phyloP scores from a whole-genome alignment of 2,797 vertebrate genomes.

The Alexandromys oeconomus region DNA sequence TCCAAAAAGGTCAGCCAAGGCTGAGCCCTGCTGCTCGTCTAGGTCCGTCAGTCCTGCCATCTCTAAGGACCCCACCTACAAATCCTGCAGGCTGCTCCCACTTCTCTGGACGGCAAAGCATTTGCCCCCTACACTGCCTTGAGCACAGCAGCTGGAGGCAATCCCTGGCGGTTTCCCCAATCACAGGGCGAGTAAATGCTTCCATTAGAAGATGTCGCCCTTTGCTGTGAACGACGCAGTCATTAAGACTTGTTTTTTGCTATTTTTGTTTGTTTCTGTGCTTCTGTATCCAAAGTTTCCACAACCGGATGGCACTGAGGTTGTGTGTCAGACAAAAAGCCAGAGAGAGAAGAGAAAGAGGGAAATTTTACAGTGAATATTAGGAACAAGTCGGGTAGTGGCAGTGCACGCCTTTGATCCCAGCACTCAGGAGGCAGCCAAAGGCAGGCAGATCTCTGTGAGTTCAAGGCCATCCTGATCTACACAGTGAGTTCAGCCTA shows the following conservation, averaged over 20 bases:
- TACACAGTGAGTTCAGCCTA: background rate
- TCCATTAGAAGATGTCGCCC: background rate
- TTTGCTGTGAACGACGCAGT: background rate
- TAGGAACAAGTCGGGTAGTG: background rate
- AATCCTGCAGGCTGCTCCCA: background rate
- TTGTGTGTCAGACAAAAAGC: background rate
- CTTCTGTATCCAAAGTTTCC: constrained; percentile 20
- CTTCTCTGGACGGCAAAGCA: background rate
- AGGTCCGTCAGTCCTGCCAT: background rate
- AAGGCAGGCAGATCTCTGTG: background rate
- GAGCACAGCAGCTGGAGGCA: too few relatives aligned
- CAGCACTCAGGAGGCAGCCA: background rate
- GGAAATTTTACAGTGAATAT: background rate
- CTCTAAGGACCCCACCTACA: background rate
- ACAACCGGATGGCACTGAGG: background rate
- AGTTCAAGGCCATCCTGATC: background rate
- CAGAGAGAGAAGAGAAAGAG: background rate
- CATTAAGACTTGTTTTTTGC: background rate
- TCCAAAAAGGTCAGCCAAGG: background rate
- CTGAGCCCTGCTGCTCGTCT: background rate
- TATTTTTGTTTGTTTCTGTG: background rate
- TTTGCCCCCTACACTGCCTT: background rate
- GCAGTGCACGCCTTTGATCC: background rate
- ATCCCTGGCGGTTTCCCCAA: background rate
- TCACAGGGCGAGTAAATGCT: background rate